Conservation (phyloP, 37 sponge, comb jelly and placozoan species). For the Aplysina aerophoba region DNA sequence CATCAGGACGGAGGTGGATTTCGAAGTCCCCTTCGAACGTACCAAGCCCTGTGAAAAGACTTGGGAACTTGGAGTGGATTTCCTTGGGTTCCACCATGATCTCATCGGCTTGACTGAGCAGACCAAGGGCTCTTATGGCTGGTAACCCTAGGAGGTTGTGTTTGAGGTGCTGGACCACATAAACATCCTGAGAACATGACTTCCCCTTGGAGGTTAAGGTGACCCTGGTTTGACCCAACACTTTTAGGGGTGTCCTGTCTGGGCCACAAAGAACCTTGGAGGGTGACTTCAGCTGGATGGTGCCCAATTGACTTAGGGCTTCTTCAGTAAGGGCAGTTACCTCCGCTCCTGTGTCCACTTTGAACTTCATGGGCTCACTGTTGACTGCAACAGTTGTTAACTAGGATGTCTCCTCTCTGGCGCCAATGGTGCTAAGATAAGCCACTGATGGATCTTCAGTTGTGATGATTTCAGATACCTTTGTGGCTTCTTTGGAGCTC, state of each 20-base stretch:
- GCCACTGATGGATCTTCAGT: neutral
- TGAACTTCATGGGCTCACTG: neutral
- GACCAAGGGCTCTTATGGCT: neutral
- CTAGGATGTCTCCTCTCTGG: neutral
- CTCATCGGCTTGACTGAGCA: neutral
- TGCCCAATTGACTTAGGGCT: neutral
- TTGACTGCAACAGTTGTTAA: neutral
- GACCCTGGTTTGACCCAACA: neutral
- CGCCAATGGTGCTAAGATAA: neutral
- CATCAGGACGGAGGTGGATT: conserved; percentile 42
- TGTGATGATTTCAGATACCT: neutral
- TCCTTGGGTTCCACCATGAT: neutral
- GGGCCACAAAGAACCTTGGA: conserved; percentile 1
- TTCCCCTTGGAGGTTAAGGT: neutral
- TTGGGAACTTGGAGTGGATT: neutral
- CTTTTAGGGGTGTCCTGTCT: neutral
- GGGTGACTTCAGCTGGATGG: neutral
- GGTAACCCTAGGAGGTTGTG: conserved; percentile 7
- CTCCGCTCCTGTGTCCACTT: conserved; percentile 20
- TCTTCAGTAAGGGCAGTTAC: conserved; percentile 4
- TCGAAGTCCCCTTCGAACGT: conserved; percentile 25
- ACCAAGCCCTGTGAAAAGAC: conserved; percentile 25
- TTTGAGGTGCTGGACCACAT: neutral
- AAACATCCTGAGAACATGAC: neutral
- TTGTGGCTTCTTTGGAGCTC: no score